Evolutionary conservation across 2,113 vertebrate species (phyloP), one percentile per base, ranked within the genome.

Genomic region (Hystrix cristata): DNA sequence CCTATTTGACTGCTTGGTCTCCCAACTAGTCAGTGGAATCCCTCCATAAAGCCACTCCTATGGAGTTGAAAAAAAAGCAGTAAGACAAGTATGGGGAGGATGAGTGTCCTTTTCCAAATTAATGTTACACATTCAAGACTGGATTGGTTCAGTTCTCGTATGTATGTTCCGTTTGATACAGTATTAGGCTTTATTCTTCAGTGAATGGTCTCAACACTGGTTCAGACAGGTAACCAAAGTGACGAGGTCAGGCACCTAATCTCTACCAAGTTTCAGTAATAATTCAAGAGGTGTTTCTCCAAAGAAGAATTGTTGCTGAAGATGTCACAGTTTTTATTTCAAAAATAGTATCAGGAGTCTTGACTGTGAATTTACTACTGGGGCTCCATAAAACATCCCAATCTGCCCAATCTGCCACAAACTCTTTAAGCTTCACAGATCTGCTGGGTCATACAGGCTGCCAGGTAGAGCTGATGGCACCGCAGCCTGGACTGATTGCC

Each of bases 401-500:
- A 88, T 96, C 80, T 91, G 23, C 64, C 69, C 80, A 82, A 88
- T 96, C 80, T 91, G 23, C 55, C 55, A 86, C 48, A 79, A 48
- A 94, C 69, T 48, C n/a, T 93, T 93, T 51, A 95, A 60, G 53
- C 48, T 78, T 93, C 94, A 53, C 87, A 87, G 27, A 46, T 96
- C 69, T 95, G 53, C 92, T 72, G 31, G 90, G 64, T 97, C 80
- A 53, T 90, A 78, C 69, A 74, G 57, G 43, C 59, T 92, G 46
- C 34, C 92, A 90, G 83, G 84, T 93, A 94, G 57, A 87, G 87
- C 15, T 87, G 71, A 84, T 87, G 83, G 43, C 38, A 43, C 60
- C 9, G 5, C 64, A 96, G 94, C 46, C 95, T 95, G 27, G 74
- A 97, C 94, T 95, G 89, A 93, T 87, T 97, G 96, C 95, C 83